Evolutionary conservation across 1,140 invertebrate species (phyloP).

Genomic region (Drosophila azteca): DNA sequence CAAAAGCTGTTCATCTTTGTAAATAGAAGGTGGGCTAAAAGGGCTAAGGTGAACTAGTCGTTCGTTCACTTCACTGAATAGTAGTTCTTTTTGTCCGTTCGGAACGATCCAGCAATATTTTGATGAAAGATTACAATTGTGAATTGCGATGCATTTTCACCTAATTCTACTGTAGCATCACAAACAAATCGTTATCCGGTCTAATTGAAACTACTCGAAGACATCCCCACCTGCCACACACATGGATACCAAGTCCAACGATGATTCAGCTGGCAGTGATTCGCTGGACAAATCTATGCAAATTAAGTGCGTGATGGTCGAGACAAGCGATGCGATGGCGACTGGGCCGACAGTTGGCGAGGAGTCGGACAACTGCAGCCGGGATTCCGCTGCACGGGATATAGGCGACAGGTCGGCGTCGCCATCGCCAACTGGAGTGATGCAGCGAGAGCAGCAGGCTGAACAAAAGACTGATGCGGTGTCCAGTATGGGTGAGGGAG

Average conservation of each 20-base stretch:
- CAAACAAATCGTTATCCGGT: neutral
- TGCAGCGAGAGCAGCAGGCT: constrained; percentile 20
- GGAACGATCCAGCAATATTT: constrained; percentile 14
- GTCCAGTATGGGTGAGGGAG: constrained; percentile 25
- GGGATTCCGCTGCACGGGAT: constrained; percentile 55
- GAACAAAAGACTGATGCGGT: constrained; percentile 49
- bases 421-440: constrained; percentile 32
- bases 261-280: constrained; percentile 73
- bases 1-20: no score
- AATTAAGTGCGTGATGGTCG: constrained; percentile 76
- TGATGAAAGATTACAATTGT: constrained; percentile 34
- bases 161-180: constrained; percentile 30
- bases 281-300: constrained; percentile 81
- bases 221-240: constrained; percentile 25
- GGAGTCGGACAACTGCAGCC: constrained; percentile 56
- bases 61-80: no score
- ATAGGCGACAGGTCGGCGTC: constrained; percentile 10
- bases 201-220: constrained; percentile 8
- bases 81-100: no score
- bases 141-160: constrained; percentile 42
- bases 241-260: constrained; percentile 77
- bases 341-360: constrained; percentile 27
- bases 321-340: constrained; percentile 30
- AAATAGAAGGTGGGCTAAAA: no score
- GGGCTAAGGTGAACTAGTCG: no score